phyloP scores from a whole-genome alignment of 2,113 vertebrate genomes.

The Sorex araneus region DNA sequence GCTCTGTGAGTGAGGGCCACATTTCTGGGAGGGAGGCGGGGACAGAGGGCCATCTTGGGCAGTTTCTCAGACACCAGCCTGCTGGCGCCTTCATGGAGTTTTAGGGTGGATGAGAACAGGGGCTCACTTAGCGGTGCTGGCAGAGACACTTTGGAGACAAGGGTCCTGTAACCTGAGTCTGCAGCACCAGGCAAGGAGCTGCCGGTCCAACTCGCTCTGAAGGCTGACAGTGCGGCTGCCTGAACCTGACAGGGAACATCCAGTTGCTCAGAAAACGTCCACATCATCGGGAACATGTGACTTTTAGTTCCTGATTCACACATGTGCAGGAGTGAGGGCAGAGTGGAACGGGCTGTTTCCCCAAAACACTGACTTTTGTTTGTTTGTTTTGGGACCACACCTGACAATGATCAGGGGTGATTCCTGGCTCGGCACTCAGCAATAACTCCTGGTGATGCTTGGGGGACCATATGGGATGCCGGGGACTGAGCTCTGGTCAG shows the following conservation, averaged over 20 bases:
- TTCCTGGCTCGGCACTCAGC: too few species aligned
- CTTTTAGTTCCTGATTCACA: not conserved
- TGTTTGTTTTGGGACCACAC: too few species aligned
- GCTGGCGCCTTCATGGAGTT: not conserved
- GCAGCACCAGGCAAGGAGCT: not conserved
- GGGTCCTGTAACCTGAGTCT: too few species aligned
- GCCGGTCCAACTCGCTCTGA: too few species aligned
- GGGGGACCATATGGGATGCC: too few species aligned
- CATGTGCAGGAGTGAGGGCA: fast-evolving
- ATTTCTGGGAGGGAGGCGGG: not conserved
- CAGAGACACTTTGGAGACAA: fast-evolving
- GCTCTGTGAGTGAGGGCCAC: fast-evolving
- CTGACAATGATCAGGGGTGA: too few species aligned
- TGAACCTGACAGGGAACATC: not conserved
- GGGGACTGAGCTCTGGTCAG: too few species aligned
- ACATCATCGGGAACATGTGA: not conserved
- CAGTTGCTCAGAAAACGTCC: not conserved
- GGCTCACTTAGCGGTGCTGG: not conserved
- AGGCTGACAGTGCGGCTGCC: too few species aligned
- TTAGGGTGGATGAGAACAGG: not conserved
- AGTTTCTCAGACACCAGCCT: not conserved
- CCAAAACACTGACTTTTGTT: not conserved
- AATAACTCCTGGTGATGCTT: too few species aligned
- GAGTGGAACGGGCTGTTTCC: not conserved
- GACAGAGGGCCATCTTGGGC: too few species aligned